These are phyloP conservation scores for Python bivittatus DNA, from an alignment of 2,113 vertebrate species.

Conservation along the genomic window DNA sequence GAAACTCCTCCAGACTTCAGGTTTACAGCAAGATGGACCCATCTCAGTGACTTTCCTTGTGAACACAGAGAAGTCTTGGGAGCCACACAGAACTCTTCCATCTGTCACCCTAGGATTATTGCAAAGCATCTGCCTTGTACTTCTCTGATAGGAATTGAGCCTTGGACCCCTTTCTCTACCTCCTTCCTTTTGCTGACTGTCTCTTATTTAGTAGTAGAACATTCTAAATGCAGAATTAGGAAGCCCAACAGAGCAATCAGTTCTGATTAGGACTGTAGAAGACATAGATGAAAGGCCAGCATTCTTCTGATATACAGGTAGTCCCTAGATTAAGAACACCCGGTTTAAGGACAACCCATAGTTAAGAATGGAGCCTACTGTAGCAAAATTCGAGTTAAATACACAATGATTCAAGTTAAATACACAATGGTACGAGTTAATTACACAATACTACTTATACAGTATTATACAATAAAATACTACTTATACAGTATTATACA, in stretches of 20 bases:
- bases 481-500: no score
- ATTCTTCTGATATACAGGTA: conserved; percentile 30
- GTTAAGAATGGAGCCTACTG: no score
- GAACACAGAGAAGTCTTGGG: fast-evolving
- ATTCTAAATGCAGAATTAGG: conserved; percentile 27
- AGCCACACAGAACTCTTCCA: not conserved
- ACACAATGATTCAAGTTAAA: no score
- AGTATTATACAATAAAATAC: no score
- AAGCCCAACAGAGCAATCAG: conserved; percentile 26
- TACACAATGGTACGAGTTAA: no score
- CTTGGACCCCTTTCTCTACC: not conserved
- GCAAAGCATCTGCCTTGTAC: not conserved
- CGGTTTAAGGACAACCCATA: no score
- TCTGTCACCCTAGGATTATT: not conserved
- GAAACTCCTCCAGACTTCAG: not conserved
- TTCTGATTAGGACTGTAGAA: conserved; percentile 48
- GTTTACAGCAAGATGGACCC: not conserved
- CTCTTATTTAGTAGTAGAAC: conserved; percentile 10
- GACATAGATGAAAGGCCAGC: conserved; percentile 33
- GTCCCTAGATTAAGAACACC: no score
- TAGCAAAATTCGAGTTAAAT: no score
- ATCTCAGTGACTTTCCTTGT: not conserved
- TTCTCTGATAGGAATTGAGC: not conserved
- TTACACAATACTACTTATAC: no score
- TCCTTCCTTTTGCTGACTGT: not conserved